phyloP scores from a whole-genome alignment of 2,113 vertebrate species.

The Notothenia rossii region DNA sequence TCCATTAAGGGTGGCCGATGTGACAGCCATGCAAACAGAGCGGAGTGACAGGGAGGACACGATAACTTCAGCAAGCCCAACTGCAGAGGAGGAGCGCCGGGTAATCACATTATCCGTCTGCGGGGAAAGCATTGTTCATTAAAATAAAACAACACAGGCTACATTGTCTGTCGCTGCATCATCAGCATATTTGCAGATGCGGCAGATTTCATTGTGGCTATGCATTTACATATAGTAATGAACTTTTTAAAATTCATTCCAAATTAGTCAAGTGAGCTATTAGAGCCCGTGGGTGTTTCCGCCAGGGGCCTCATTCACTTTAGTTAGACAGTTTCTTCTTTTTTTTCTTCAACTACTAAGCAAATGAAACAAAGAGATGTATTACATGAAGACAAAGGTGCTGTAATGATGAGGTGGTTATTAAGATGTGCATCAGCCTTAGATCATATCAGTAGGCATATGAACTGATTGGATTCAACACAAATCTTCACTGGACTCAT shows the following conservation, averaged over 20 bases:
- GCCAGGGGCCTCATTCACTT: constrained; percentile 38
- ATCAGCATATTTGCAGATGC: constrained; percentile 81
- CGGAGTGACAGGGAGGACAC: constrained; percentile 69
- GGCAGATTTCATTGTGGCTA: constrained; percentile 73
- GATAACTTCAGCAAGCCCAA: constrained; percentile 78
- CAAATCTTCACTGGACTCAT: constrained; percentile 66
- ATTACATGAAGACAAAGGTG: constrained; percentile 40
- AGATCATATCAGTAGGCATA: constrained; percentile 44
- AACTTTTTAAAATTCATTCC: constrained; percentile 78
- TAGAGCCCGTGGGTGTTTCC: constrained; percentile 72
- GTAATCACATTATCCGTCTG: constrained; percentile 85
- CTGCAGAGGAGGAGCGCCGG: constrained; percentile 72
- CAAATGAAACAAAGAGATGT: constrained; percentile 51
- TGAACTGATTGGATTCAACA: constrained; percentile 51
- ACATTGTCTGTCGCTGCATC: constrained; percentile 69
- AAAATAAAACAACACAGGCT: constrained; percentile 74
- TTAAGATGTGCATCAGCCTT: constrained; percentile 56
- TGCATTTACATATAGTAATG: constrained; percentile 85
- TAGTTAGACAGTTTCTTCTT: constrained; percentile 26
- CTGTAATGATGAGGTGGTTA: constrained; percentile 48
- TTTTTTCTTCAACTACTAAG: constrained; percentile 24
- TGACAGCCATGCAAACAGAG: constrained; percentile 84
- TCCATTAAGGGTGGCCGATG: constrained; percentile 82
- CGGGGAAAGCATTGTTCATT: constrained; percentile 80
- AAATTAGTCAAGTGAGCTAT: constrained; percentile 79